phyloP scores from a whole-genome alignment of 1,140 invertebrate species.

The Achatina immaculata region DNA sequence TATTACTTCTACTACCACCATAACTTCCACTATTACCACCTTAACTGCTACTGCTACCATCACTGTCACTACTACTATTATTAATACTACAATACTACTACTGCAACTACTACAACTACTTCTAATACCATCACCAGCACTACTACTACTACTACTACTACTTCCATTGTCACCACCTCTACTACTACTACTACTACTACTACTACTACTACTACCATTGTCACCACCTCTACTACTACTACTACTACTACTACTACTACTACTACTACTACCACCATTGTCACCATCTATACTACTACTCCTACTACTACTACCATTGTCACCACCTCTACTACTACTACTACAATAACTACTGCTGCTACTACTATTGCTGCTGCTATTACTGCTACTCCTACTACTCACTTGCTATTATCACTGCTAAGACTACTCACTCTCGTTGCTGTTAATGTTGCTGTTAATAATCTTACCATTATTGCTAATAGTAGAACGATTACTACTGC shows the following conservation, averaged over 20 bases:
- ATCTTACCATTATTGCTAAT: not conserved
- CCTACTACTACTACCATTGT: no score
- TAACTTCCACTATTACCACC: no score
- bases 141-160: not conserved
- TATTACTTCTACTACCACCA: no score
- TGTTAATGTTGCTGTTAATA: not conserved
- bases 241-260: not conserved
- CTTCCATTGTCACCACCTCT: not conserved
- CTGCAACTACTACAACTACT: not conserved
- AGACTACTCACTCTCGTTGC: not conserved
- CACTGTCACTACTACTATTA: not conserved
- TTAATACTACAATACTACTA: no score
- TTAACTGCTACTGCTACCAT: no score
- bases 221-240: not conserved
- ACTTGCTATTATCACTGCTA: not conserved
- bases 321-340: no score
- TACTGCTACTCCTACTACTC: not conserved
- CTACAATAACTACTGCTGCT: not conserved
- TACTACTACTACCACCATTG: not conserved
- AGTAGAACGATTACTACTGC: not conserved
- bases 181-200: not conserved
- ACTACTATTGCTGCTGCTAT: not conserved
- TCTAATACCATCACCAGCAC: constrained; percentile 7
- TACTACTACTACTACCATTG: not conserved
- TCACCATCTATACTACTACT: not conserved